Base-by-base conservation (phyloP, 2,113 vertebrate genomes). In the Poeciliopsis occidentalis region DNA sequence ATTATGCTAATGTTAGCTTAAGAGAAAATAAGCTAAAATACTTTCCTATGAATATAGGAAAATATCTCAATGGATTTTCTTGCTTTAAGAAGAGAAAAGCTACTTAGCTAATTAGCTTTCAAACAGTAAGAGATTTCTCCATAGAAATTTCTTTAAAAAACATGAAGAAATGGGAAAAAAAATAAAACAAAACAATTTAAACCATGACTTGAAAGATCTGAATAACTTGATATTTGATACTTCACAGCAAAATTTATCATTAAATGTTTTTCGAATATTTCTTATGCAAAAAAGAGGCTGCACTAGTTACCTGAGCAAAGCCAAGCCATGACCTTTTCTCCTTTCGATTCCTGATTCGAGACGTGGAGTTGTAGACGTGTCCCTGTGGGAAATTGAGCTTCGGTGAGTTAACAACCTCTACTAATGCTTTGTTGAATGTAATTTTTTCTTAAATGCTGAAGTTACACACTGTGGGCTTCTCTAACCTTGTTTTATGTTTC, bases 331-430 rank as follows among this genome's bases (percentile, higher is more conserved):
- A 98, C 39, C 96, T 97, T 87, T 97, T 99, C 88, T 99, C 98
- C 91, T 96, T 97, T 87, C 97, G 95, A 90, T 98, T 99, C 94
- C 97, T 96, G 92, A 98, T 97, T 69, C 97, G 97, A 68, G 97
- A 99, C 37, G 97, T 99, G 85, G 97, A 99, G 94, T 98, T 99
- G 87, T 99, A 99, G 91, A 99, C 97, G 76, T 99, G 98, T 60
- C 98, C 98, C 98, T 99, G 93, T 8, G 94, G 39, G 94, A 78
- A 37, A 88, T 60, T 24, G 12, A 70, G 29, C 15, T 27, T 29
- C 34, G 22, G 88, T 80, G 0, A 85, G 44, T n/a, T 30, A 29
- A 70, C 54, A 60, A 70, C 7, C 13, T 27, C 17, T 47, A 39
- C 31, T 8, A 27, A 70, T 66, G 22, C 8, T 57, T 57, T 57